Percentiles rank a stretch among this genome's conserved stretches.
These are phyloP conservation scores for Alcedo atthis DNA, from an alignment of 2,797 vertebrate species.

Conservation along the genomic window DNA sequence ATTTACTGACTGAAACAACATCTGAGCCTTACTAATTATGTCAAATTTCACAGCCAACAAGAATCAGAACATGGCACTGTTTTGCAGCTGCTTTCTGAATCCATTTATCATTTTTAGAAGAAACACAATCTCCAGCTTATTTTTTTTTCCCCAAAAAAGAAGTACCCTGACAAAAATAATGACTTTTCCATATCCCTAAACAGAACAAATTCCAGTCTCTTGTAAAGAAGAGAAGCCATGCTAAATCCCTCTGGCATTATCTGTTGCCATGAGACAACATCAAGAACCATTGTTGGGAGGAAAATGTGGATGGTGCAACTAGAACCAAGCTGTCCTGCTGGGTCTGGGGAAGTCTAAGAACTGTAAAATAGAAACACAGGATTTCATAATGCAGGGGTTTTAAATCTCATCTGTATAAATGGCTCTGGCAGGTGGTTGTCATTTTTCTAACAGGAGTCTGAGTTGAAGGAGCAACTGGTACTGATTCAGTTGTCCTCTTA, in stretches of 20 bases:
- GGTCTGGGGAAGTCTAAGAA: neutral
- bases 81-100: slow-evolving; percentile 16
- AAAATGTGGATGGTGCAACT: neutral
- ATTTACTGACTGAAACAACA: neutral
- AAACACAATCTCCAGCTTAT: neutral
- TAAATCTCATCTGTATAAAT: neutral
- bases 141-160: neutral
- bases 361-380: neutral
- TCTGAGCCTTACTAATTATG: neutral
- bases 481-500: neutral
- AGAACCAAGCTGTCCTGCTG: neutral
- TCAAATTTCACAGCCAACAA: slow-evolving; percentile 8
- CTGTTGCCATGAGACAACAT: neutral
- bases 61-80: neutral
- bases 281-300: neutral
- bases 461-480: neutral
- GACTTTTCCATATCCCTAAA: neutral
- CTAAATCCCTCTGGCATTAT: neutral
- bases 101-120: neutral
- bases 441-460: neutral
- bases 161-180: neutral
- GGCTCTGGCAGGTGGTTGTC: neutral
- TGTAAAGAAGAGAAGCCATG: neutral
- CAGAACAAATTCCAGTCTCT: neutral
- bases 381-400: neutral